Conservation (phyloP, 2,888 invertebrate genomes). For the Ormyrus pomaceus region DNA sequence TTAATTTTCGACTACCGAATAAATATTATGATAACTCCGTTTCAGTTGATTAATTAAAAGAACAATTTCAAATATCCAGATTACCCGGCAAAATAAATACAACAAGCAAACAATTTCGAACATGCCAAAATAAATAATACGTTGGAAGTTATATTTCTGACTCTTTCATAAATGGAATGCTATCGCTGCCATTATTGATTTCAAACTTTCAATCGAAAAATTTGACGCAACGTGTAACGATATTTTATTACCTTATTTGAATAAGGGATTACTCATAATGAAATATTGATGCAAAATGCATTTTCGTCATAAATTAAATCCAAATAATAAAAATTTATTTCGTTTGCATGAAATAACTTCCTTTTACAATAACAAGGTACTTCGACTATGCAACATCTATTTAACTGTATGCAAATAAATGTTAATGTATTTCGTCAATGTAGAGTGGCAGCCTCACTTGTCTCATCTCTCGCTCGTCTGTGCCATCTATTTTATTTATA, state of each 20-base stretch:
- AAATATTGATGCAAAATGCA: not conserved
- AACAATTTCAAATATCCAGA: constrained; percentile 10
- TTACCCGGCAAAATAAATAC: not conserved
- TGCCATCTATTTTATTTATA: no score
- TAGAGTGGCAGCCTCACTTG: no score
- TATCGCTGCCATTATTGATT: constrained; percentile 26
- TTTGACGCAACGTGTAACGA: not conserved
- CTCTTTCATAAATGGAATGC: not conserved
- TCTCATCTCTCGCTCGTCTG: no score
- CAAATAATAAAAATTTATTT: not conserved
- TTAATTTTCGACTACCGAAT: no score
- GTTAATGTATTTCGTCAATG: no score
- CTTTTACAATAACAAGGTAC: not conserved
- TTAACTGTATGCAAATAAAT: no score
- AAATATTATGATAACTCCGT: no score
- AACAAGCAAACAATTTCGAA: no score
- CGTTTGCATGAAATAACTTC: not conserved
- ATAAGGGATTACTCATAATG: not conserved
- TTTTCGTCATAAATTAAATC: not conserved
- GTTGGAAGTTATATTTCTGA: not conserved
- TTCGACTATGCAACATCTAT: no score
- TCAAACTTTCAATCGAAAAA: not conserved
- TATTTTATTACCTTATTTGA: constrained; percentile 27
- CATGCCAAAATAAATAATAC: constrained; percentile 28
- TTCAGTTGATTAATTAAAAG: not conserved